Evolutionary conservation across 1,140 invertebrate genomes (phyloP).

Genomic region (Apis florea): DNA sequence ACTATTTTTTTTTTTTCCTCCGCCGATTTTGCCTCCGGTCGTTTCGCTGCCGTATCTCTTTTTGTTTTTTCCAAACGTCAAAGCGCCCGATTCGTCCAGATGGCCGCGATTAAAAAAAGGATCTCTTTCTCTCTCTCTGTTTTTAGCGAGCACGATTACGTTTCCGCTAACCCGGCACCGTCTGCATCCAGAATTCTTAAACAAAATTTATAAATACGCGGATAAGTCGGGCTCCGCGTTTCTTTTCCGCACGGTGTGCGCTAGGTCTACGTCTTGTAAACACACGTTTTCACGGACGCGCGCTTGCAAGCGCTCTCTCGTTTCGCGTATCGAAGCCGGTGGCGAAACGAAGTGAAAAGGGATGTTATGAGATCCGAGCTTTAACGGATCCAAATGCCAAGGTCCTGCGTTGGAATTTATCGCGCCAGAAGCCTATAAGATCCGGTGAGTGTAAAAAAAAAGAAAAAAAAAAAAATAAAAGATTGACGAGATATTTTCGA

Average conservation of each 20-base stretch:
- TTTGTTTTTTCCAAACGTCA: constrained; percentile 53
- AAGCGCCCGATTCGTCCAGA: constrained; percentile 28
- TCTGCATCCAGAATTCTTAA: constrained; percentile 42
- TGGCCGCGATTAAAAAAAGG: constrained; percentile 43
- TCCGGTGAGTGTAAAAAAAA: not conserved
- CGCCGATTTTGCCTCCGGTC: constrained; percentile 34
- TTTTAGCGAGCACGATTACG: not conserved
- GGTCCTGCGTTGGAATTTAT: not conserved
- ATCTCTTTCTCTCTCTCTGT: not conserved
- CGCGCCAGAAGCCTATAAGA: not conserved
- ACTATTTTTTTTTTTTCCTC: constrained; percentile 34
- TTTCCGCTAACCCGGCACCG: constrained; percentile 21
- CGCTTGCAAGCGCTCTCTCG: not conserved
- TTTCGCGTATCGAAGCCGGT: too few relatives aligned
- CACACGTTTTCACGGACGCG: constrained; percentile 14
- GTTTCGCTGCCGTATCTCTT: constrained; percentile 56
- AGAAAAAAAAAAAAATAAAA: too few relatives aligned
- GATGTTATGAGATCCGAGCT: not conserved
- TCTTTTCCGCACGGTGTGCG: not conserved
- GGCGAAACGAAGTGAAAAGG: not conserved
- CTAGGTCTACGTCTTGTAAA: constrained; percentile 24
- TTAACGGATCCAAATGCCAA: not conserved
- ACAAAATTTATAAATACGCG: constrained; percentile 45
- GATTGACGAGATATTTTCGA: too few relatives aligned
- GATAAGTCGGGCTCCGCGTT: constrained; percentile 6